phyloP scores from a whole-genome alignment of 2,113 vertebrate genomes.

The Lophochroa leadbeateri region DNA sequence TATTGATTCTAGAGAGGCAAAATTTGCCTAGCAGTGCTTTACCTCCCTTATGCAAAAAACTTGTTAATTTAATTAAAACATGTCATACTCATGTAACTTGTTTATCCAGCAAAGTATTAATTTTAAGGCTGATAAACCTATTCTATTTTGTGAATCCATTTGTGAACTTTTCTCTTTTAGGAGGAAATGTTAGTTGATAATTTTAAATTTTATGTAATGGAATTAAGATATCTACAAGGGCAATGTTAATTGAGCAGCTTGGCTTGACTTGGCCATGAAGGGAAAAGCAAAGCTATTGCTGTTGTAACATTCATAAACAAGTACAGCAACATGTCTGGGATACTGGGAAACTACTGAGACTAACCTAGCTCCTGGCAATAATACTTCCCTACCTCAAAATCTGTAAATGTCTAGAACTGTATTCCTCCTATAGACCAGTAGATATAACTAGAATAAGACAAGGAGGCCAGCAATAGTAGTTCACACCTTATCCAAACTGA shows the following conservation, averaged over 20 bases:
- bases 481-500: background rate
- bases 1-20: background rate
- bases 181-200: background rate
- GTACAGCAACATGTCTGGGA: fast-evolving
- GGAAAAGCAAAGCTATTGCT: background rate
- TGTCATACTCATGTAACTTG: background rate
- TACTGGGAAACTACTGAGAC: background rate
- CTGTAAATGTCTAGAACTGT: background rate
- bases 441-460: background rate
- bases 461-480: background rate
- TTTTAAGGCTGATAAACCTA: background rate
- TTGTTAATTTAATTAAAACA: background rate
- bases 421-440: background rate
- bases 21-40: background rate
- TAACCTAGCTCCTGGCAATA: background rate
- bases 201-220: background rate
- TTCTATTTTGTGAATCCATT: background rate
- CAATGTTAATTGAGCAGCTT: background rate
- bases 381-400: background rate
- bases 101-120: background rate
- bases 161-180: background rate
- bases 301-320: background rate
- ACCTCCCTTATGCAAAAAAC: background rate
- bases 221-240: background rate
- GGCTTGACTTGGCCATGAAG: background rate